Evolutionary conservation across 2,113 vertebrate species (phyloP).

Genomic region (Chaetodon trifascialis): DNA sequence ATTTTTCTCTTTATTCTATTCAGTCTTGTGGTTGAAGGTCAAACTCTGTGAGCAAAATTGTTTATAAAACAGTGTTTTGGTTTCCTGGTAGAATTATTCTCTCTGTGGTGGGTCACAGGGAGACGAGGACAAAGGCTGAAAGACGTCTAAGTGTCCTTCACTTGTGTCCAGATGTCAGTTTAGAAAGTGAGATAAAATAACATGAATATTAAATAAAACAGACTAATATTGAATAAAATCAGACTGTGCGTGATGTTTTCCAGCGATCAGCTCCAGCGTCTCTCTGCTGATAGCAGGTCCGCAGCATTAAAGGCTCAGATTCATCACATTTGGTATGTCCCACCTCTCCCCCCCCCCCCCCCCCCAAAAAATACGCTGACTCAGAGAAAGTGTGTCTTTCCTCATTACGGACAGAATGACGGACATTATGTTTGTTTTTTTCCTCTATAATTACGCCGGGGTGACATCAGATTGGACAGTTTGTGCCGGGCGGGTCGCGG

Average conservation of each 20-base stretch:
- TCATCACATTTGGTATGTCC: background rate
- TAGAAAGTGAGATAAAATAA: background rate
- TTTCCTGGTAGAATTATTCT: background rate
- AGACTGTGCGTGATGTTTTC: too few species aligned
- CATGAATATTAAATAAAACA: background rate
- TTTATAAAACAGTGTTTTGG: background rate
- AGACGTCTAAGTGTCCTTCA: background rate
- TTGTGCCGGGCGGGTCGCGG: conserved; percentile 12
- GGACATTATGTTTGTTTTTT: conserved; percentile 23
- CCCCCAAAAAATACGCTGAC: conserved; percentile 17
- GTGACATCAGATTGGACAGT: conserved; percentile 51
- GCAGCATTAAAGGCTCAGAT: conserved; percentile 13
- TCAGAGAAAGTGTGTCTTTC: conserved; percentile 20
- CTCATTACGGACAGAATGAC: conserved; percentile 17
- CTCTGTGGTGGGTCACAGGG: background rate
- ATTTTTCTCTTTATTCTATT: background rate
- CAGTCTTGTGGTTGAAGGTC: background rate
- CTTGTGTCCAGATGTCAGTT: background rate
- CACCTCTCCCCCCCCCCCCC: too few species aligned
- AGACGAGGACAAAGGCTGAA: background rate
- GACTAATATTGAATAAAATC: background rate
- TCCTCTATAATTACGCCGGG: conserved; percentile 24
- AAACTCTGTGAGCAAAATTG: too few species aligned
- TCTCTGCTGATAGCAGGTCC: background rate
- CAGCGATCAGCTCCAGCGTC: too few species aligned